Evolutionary conservation across 2,888 invertebrate genomes (phyloP).

Genomic region (Mystacides longicornis): DNA sequence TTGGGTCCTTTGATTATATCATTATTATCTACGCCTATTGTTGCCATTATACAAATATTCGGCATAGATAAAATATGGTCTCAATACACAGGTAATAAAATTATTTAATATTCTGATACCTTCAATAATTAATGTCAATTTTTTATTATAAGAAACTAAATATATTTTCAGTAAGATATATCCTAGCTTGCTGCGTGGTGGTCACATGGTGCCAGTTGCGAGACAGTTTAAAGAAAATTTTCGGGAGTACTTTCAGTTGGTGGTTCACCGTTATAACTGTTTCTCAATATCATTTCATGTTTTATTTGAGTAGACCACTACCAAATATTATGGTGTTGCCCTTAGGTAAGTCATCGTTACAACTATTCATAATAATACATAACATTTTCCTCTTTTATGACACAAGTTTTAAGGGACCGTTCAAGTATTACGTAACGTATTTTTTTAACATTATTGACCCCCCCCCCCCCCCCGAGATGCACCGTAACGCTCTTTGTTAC

Average conservation of each 20-base stretch:
- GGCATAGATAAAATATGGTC: conserved; percentile 77
- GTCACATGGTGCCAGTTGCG: conserved; percentile 66
- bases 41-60: conserved; percentile 57
- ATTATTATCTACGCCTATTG: conserved; percentile 67
- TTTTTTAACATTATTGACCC: no score
- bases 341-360: no score
- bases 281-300: conserved; percentile 97
- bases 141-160: no score
- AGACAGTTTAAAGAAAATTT: conserved; percentile 65
- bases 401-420: no score
- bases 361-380: no score
- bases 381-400: no score
- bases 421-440: no score
- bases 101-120: neutral
- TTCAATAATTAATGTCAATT: neutral
- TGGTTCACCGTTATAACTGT: conserved; percentile 81
- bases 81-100: conserved; percentile 71
- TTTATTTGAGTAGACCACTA: conserved; percentile 87
- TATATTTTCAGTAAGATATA: conserved; percentile 66
- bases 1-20: conserved; percentile 83
- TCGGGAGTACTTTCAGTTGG: conserved; percentile 68
- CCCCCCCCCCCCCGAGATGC: no score
- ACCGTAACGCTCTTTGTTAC: no score
- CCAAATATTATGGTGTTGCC: conserved; percentile 93
- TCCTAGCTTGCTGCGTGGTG: conserved; percentile 70